phyloP scores from a whole-genome alignment of 2,888 invertebrate genomes.

The Pyrrhia umbra region DNA sequence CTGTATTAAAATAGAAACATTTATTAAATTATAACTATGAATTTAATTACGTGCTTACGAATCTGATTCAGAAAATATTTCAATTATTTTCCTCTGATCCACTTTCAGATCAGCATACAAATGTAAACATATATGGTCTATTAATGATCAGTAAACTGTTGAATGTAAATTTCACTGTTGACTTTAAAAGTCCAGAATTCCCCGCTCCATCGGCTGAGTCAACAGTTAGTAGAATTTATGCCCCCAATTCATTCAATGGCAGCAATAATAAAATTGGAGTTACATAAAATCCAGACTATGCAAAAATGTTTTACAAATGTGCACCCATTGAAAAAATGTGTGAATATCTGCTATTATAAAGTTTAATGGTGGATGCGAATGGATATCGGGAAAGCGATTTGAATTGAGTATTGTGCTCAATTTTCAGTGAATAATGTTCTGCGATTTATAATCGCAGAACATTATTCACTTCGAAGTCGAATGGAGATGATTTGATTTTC shows the following conservation, averaged over 20 bases:
- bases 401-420: constrained; percentile 15
- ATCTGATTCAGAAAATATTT: not conserved
- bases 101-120: constrained; percentile 8
- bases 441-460: constrained; percentile 15
- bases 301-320: constrained; percentile 28
- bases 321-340: constrained; percentile 8
- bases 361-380: constrained; percentile 10
- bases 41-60: too few species aligned
- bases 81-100: not conserved
- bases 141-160: constrained; percentile 47
- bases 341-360: constrained; percentile 16
- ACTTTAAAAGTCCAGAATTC: constrained; percentile 4
- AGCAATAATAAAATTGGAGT: constrained; percentile 13
- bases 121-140: constrained; percentile 29
- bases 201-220: constrained; percentile 8
- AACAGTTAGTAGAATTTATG: constrained; percentile 37
- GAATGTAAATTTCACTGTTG: constrained; percentile 27
- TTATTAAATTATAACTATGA: too few species aligned
- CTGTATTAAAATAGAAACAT: too few species aligned
- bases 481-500: constrained; percentile 10
- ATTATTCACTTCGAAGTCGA: constrained; percentile 4
- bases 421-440: too few species aligned
- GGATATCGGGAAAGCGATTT: constrained; percentile 22
- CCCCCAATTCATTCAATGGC: constrained; percentile 14
- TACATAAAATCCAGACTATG: constrained; percentile 1